phyloP scores from a whole-genome alignment of 2,113 vertebrate species.

The Crotalus viridis region DNA sequence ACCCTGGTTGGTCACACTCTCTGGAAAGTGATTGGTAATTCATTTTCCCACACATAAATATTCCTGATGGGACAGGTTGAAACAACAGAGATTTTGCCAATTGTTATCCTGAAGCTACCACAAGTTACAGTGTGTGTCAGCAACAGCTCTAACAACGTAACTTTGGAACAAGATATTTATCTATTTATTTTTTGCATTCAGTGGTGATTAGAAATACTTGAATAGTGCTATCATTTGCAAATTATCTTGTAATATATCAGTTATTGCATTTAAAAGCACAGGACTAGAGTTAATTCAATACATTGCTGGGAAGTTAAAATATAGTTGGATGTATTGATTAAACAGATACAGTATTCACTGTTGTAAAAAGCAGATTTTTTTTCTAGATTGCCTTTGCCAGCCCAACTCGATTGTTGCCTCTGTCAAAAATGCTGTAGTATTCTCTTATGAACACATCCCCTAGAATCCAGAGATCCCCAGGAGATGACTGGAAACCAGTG shows the following conservation, averaged over 20 bases:
- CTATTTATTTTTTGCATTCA: background rate
- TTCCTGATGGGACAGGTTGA: background rate
- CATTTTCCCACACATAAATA: background rate
- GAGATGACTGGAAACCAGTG: slow-evolving; percentile 61
- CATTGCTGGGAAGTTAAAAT: background rate
- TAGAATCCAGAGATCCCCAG: slow-evolving; percentile 64
- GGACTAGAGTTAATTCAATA: background rate
- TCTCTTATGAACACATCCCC: slow-evolving; percentile 70
- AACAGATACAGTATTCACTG: background rate
- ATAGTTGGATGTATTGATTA: background rate
- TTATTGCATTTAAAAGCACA: background rate
- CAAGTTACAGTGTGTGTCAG: background rate
- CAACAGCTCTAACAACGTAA: background rate
- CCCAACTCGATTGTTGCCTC: slow-evolving; percentile 63
- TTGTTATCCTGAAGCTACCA: background rate
- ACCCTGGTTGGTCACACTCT: background rate
- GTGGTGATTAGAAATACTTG: background rate
- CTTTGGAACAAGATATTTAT: background rate
- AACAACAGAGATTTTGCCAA: background rate
- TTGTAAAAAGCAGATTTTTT: background rate
- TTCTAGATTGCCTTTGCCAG: slow-evolving; percentile 63
- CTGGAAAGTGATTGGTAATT: background rate
- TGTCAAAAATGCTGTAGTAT: slow-evolving; percentile 73
- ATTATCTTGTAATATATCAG: background rate
- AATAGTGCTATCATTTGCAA: background rate